phyloP scores from a whole-genome alignment of 2,888 invertebrate species.

The Busseola fusca region DNA sequence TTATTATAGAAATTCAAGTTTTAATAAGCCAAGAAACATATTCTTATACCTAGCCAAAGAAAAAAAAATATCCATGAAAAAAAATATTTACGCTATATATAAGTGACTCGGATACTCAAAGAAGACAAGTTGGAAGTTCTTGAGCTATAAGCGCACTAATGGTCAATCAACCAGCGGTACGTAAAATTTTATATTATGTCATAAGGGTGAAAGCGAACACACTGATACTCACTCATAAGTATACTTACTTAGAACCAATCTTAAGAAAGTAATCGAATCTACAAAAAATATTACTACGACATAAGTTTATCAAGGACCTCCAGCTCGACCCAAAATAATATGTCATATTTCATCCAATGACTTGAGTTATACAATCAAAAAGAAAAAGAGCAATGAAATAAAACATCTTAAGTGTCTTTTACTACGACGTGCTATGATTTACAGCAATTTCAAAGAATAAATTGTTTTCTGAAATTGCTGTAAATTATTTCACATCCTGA shows the following conservation, averaged over 20 bases:
- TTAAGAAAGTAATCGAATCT: background rate
- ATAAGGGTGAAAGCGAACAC: background rate
- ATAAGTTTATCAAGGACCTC: background rate
- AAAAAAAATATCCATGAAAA: background rate
- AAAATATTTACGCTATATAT: background rate
- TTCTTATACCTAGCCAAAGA: too few species aligned
- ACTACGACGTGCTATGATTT: background rate
- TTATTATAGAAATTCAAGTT: too few species aligned
- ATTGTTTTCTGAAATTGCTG: too few species aligned
- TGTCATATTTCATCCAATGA: background rate
- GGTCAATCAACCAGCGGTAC: background rate
- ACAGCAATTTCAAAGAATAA: background rate
- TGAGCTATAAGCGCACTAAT: background rate
- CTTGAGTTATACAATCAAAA: background rate
- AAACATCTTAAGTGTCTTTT: background rate
- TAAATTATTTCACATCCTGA: too few species aligned
- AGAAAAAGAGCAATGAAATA: background rate
- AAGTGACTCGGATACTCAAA: background rate
- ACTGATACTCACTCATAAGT: too few species aligned
- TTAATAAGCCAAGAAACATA: background rate
- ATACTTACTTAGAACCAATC: background rate
- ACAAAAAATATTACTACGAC: background rate
- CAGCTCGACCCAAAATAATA: background rate
- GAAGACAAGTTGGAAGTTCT: background rate
- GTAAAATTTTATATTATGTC: background rate